Evolutionary conservation across 1,140 invertebrate species (phyloP), one percentile per base, ranked within the genome.

Genomic region (Euura lappo): DNA sequence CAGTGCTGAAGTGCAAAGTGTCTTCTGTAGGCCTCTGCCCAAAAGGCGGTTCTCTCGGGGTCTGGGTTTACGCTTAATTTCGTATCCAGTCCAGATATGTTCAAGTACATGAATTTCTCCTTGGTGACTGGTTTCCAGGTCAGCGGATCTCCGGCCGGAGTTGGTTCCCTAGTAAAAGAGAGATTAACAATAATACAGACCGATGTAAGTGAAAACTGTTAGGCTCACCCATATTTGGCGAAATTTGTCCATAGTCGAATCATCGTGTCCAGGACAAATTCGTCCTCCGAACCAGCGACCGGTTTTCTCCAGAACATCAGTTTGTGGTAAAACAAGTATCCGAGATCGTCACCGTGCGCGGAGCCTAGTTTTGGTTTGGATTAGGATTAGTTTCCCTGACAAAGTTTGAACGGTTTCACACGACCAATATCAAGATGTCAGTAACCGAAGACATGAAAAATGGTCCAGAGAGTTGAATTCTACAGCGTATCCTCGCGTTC

Each of bases 271-370:
- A 68, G 8, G 3, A 68, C 44, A 10, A 13, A 10, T 28, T 68
- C 66, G 28, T 68, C 66, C 7, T 28, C 44, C 1, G 66, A 68
- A 42, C 66, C 66, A 68, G 66, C 66, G 7, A 8, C 8, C 66
- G 66, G 66, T 4, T 28, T 68, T 28, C 66, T 28, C 66, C 66
- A 68, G 51, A 60, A 68, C 28, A 68, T 69, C 7, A 75, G 45
- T 2, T 43, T 8, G 7, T 68, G 76, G 66, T 75, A 78, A 45
- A 77, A 77, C 44, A 82, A 45, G 73, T 78, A 79, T 60, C 74
- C 71, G 43, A 77, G 13, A 44, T 80, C 79, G 72, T 82, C 80
- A 43, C 42, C 75, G 64, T 82, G 80, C 68, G 46, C 73, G 42
- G 75, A 73, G 46, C 73, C 71, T 68, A 28, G 44, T 65, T 44